phyloP scores from a whole-genome alignment of 2,113 vertebrate species.

The Ailuropoda melanoleuca region DNA sequence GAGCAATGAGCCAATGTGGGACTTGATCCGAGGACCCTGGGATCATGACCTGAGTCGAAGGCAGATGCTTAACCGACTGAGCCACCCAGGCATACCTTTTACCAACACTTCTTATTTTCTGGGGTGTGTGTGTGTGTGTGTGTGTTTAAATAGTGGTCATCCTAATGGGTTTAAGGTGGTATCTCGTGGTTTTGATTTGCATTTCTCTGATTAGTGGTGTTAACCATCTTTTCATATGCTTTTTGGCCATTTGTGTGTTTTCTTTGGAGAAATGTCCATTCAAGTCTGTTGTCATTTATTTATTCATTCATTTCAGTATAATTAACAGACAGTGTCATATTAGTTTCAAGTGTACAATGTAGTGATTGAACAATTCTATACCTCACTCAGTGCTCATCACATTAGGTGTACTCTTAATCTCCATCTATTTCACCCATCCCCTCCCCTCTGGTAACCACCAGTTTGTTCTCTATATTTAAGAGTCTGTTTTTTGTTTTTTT shows the following conservation, averaged over 20 bases:
- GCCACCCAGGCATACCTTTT: too few relatives aligned
- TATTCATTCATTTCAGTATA: background rate
- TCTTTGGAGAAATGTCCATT: background rate
- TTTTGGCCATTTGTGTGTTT: background rate
- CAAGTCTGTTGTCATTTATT: background rate
- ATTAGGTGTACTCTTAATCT: background rate
- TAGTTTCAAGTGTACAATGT: background rate
- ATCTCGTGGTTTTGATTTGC: background rate
- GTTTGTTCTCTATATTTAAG: background rate
- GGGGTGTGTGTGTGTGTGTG: too few relatives aligned
- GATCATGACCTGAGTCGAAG: too few relatives aligned
- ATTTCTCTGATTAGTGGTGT: background rate
- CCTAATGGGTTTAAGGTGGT: background rate
- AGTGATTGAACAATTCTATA: background rate
- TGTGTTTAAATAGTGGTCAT: background rate
- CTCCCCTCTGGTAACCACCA: background rate
- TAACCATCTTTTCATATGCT: background rate
- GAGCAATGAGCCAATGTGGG: too few relatives aligned
- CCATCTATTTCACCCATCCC: background rate
- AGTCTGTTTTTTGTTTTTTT: background rate
- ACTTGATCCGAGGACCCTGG: too few relatives aligned
- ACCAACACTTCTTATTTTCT: background rate
- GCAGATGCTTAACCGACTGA: too few relatives aligned
- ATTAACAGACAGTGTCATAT: background rate
- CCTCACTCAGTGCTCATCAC: background rate